Conservation (phyloP, 2,113 vertebrate species). For the Hystrix cristata region DNA sequence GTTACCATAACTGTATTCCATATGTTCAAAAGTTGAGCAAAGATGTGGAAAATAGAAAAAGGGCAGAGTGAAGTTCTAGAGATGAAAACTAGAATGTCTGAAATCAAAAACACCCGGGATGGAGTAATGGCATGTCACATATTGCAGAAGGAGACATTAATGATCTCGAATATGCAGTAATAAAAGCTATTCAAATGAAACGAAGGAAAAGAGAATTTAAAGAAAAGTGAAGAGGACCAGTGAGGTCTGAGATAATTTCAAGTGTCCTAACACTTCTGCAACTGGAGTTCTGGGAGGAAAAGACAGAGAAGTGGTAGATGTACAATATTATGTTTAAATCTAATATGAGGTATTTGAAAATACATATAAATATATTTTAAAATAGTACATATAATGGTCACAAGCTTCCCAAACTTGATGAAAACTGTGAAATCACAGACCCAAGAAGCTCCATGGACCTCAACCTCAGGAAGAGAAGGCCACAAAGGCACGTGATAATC, state of each 20-base stretch:
- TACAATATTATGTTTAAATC: background rate
- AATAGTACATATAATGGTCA: background rate
- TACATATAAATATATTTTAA: background rate
- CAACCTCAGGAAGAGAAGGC: background rate
- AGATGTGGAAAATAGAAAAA: background rate
- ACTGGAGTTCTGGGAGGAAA: background rate
- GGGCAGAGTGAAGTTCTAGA: background rate
- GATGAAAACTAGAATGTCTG: background rate
- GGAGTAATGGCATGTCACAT: background rate
- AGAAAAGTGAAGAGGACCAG: background rate
- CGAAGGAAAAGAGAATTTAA: background rate
- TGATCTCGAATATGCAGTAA: background rate
- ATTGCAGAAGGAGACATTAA: background rate
- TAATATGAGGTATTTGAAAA: background rate
- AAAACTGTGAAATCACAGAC: background rate
- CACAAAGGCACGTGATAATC: fast-evolving
- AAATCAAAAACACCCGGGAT: background rate
- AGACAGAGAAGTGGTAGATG: background rate
- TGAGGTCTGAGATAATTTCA: background rate
- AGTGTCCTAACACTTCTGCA: too few species aligned
- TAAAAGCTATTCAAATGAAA: background rate
- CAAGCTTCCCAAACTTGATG: background rate
- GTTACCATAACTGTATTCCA: background rate
- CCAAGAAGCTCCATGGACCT: background rate
- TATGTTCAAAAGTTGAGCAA: background rate